These are phyloP conservation scores for Dermochelys coriacea DNA, from an alignment of 2,797 vertebrate genomes.

Conservation along the genomic window DNA sequence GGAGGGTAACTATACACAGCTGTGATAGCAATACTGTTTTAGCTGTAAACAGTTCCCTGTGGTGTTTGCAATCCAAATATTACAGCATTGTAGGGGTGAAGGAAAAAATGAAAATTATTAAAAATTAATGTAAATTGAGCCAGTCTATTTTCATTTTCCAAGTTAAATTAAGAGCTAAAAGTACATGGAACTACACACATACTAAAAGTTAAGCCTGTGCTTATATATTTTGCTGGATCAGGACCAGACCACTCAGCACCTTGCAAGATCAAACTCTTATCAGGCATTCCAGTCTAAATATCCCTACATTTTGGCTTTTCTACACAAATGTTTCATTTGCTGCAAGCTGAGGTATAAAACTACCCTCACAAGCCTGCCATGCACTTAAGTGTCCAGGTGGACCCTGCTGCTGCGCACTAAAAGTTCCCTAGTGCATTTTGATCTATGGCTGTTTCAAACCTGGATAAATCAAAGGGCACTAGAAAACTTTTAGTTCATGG, in stretches of 20 bases:
- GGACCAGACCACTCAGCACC: neutral
- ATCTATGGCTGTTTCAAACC: too few species aligned
- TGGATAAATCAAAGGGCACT: too few species aligned
- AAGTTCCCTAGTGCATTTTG: too few species aligned
- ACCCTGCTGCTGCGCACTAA: too few species aligned
- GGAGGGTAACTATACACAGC: neutral
- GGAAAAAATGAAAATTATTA: neutral
- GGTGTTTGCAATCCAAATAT: neutral
- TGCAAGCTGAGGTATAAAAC: too few species aligned
- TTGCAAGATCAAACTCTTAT: neutral
- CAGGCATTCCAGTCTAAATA: too few species aligned
- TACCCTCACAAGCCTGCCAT: too few species aligned
- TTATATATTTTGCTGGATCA: neutral
- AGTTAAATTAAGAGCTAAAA: neutral
- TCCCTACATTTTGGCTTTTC: too few species aligned
- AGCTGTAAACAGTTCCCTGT: neutral
- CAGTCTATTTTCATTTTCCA: neutral
- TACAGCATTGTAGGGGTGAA: neutral
- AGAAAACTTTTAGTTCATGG: too few species aligned
- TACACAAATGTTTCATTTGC: too few species aligned
- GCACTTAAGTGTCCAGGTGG: too few species aligned
- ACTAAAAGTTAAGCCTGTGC: neutral
- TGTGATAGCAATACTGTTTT: neutral
- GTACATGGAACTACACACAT: neutral
- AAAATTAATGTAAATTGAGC: neutral